Base-by-base conservation (phyloP, 2,797 vertebrate genomes). In the Spea hammondii region DNA sequence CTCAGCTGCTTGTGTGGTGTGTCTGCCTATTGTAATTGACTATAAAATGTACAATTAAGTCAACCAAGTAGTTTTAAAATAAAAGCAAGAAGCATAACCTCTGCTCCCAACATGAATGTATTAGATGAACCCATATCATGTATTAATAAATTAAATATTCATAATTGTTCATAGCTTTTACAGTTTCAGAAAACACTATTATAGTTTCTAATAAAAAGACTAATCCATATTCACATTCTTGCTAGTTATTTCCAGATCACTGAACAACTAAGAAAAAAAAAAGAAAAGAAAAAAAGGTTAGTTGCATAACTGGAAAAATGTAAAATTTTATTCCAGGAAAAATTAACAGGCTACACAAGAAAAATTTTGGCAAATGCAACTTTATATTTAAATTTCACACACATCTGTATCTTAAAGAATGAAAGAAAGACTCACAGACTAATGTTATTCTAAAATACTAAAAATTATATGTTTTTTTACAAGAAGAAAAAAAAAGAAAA, bases 281-380 rank as follows among this genome's bases (percentile, higher is more conserved):
- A 89, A 92, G 86, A 87, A 67, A 72, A 81, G 87, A 88, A 74
- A 72, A 84, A 74, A 76, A 70, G 72, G 72, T 79, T 83, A 71
- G 77, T 83, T 88, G 85, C 88, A 87, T 89, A 91, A 89, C 88
- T 91, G 91, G 89, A 90, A 93, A 98, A 97, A 95, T 95, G 93
- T 94, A 96, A 96, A 97, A 95, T 95, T 96, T 95, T 97, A 97
- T 97, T 98, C 94, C 94, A 94, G 95, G 85, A 47, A 96, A 97
- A 95, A 94, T 92, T 95, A 98, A 98, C 95, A 99, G 94, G 96
- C 96, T 97, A 99, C 96, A 98, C 96, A 93, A 92, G 93, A 95
- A 95, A 82, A 97, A 95, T 96, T 98, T 98, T 97, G 97, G 97
- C 96, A 97, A 97, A 98, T 98, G 96, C 96, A 98, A 95, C 96